Conservation (phyloP, 2,888 invertebrate species). For the Callosobruchus maculatus region DNA sequence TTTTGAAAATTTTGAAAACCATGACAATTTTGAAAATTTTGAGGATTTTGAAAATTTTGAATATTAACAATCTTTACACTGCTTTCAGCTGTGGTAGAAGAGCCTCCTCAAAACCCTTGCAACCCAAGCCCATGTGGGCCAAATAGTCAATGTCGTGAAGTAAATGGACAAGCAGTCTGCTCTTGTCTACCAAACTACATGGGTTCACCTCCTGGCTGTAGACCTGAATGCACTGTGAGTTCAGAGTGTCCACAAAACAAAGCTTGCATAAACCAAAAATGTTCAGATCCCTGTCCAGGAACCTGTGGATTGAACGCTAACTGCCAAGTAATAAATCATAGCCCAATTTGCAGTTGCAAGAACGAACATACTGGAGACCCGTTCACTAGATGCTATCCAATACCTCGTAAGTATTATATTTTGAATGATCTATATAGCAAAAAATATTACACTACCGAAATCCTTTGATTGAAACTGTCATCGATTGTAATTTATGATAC, state of each 20-base stretch:
- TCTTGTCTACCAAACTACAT: conserved; percentile 69
- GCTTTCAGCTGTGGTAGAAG: conserved; percentile 48
- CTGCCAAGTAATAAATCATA: conserved; percentile 75
- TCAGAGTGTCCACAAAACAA: conserved; percentile 70
- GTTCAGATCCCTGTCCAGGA: conserved; percentile 71
- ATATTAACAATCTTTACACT: too few relatives aligned
- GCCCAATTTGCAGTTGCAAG: conserved; percentile 72
- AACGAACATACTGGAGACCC: conserved; percentile 63
- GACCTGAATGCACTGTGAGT: conserved; percentile 75
- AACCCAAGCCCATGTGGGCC: conserved; percentile 66
- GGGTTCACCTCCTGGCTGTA: conserved; percentile 72
- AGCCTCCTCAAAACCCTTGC: conserved; percentile 47
- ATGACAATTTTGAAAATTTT: too few relatives aligned
- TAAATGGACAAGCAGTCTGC: conserved; percentile 70
- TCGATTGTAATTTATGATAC: too few relatives aligned
- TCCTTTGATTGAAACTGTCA: too few relatives aligned
- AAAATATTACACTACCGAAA: too few relatives aligned
- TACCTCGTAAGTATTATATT: conserved; percentile 31
- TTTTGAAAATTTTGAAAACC: too few relatives aligned
- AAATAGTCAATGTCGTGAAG: conserved; percentile 69
- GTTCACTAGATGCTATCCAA: conserved; percentile 60
- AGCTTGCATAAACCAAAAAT: conserved; percentile 75
- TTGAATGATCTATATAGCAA: too few relatives aligned
- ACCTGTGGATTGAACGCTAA: conserved; percentile 65
- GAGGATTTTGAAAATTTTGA: too few relatives aligned